These are phyloP conservation scores for Fistularia commersonii DNA, from an alignment of 2,797 vertebrate genomes.

Conservation along the genomic window DNA sequence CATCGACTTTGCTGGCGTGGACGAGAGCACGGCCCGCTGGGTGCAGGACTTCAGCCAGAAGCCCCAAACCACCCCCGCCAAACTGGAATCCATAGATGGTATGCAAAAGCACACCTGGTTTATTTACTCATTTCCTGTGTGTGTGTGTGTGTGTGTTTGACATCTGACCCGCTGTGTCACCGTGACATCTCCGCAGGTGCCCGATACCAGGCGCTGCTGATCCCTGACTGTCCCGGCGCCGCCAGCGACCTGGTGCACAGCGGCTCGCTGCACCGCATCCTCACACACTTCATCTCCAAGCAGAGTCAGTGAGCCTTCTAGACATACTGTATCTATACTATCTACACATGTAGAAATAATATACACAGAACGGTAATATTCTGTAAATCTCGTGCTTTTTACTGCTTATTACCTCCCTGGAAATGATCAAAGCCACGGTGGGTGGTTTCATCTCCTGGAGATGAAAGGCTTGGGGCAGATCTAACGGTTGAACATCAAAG, in stretches of 20 bases:
- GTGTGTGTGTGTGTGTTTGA: neutral
- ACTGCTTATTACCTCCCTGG: too few species aligned
- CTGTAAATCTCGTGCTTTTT: too few species aligned
- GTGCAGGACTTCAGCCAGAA: slow-evolving; percentile 94
- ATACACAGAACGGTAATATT: too few species aligned
- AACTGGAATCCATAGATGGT: slow-evolving; percentile 97
- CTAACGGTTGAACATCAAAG: too few species aligned
- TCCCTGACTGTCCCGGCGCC: slow-evolving; percentile 92
- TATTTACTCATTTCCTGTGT: neutral
- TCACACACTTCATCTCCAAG: slow-evolving; percentile 89
- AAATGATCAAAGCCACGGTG: too few species aligned
- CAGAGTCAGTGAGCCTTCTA: slow-evolving; percentile 75
- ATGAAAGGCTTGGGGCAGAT: too few species aligned
- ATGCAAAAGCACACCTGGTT: neutral
- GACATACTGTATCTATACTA: neutral
- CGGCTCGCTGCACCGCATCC: slow-evolving; percentile 90
- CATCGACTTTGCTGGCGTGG: slow-evolving; percentile 87
- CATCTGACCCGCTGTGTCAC: slow-evolving; percentile 16
- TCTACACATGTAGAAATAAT: too few species aligned
- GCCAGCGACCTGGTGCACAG: slow-evolving; percentile 90
- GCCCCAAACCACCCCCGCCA: slow-evolving; percentile 87
- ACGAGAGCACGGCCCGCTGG: slow-evolving; percentile 86
- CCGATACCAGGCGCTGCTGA: slow-evolving; percentile 89
- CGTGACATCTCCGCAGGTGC: slow-evolving; percentile 73
- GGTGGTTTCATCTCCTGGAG: too few species aligned